These are phyloP conservation scores for Ianthella basta DNA, from an alignment of 37 sponge, comb jelly and placozoan genomes.

Conservation along the genomic window DNA sequence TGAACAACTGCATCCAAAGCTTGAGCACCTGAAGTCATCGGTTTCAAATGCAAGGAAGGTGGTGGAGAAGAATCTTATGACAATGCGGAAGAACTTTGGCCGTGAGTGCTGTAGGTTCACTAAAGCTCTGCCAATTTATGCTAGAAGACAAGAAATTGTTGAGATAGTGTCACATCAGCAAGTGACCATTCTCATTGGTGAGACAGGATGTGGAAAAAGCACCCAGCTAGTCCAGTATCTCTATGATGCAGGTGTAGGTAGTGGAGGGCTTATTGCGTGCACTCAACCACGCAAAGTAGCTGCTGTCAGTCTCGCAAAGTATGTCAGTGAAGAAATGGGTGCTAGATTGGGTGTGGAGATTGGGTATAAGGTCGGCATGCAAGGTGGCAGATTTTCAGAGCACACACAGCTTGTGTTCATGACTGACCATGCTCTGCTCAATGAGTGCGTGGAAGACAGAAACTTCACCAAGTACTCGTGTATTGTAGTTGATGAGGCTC, in stretches of 20 bases:
- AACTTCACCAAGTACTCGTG: slow-evolving; percentile 60
- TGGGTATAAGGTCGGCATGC: slow-evolving; percentile 62
- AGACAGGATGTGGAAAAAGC: slow-evolving; percentile 93
- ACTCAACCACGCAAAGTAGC: slow-evolving; percentile 91
- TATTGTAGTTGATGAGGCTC: slow-evolving; percentile 85
- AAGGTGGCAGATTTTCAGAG: slow-evolving; percentile 32
- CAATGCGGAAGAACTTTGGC: slow-evolving; percentile 40
- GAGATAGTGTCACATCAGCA: neutral
- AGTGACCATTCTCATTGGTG: slow-evolving; percentile 77
- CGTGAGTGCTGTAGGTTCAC: slow-evolving; percentile 47
- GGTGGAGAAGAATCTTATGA: neutral
- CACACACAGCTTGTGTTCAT: slow-evolving; percentile 49
- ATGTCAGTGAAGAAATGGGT: slow-evolving; percentile 67
- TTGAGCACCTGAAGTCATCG: slow-evolving; percentile 5
- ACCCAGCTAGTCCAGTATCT: slow-evolving; percentile 90
- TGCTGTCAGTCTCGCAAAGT: slow-evolving; percentile 78
- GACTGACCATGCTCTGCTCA: slow-evolving; percentile 75
- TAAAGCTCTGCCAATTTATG: slow-evolving; percentile 23
- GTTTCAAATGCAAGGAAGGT: neutral
- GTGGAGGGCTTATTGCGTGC: slow-evolving; percentile 59
- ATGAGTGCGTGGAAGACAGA: slow-evolving; percentile 60
- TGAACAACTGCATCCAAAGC: neutral
- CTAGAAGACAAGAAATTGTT: neutral
- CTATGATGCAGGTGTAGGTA: slow-evolving; percentile 69
- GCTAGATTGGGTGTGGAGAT: slow-evolving; percentile 38